These are phyloP conservation scores for Caenorhabditis sp. DNA, from an alignment of 2,888 invertebrate species.

Conservation along the genomic window DNA sequence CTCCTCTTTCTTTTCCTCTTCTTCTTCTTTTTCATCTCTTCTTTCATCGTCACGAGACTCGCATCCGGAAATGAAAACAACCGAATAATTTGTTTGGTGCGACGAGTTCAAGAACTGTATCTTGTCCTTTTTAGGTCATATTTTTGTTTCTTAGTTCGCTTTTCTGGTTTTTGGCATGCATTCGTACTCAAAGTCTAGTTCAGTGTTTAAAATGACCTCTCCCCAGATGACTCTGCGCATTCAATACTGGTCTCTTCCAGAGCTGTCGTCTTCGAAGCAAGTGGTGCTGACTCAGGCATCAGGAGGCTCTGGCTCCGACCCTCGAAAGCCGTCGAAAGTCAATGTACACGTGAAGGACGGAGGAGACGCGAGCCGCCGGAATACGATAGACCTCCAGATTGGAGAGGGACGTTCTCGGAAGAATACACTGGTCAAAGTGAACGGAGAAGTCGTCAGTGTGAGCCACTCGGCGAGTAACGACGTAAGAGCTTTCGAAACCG, in stretches of 20 bases:
- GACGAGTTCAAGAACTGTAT: background rate
- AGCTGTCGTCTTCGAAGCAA: constrained; percentile 62
- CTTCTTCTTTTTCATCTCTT: background rate
- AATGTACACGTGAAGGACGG: constrained; percentile 72
- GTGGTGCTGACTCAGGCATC: constrained; percentile 69
- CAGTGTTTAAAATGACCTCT: background rate
- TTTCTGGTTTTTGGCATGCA: too few relatives aligned
- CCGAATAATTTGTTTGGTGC: constrained; percentile 18
- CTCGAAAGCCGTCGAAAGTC: constrained; percentile 65
- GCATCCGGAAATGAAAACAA: constrained; percentile 10
- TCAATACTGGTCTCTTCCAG: constrained; percentile 19
- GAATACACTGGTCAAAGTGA: constrained; percentile 71
- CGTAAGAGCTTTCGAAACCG: constrained; percentile 25
- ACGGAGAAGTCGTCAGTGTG: constrained; percentile 70
- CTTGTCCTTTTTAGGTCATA: background rate
- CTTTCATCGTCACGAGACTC: constrained; percentile 33
- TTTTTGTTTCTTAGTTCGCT: too few relatives aligned
- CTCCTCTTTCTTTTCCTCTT: background rate
- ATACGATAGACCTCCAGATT: constrained; percentile 70
- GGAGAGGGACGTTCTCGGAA: constrained; percentile 69
- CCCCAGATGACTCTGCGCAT: background rate
- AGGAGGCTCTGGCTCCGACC: constrained; percentile 52
- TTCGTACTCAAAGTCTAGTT: background rate
- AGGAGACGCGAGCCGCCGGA: constrained; percentile 64
- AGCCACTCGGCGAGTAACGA: constrained; percentile 55